These are phyloP conservation scores for Polyploca ridens DNA, from an alignment of 2,888 invertebrate species.

Conservation along the genomic window DNA sequence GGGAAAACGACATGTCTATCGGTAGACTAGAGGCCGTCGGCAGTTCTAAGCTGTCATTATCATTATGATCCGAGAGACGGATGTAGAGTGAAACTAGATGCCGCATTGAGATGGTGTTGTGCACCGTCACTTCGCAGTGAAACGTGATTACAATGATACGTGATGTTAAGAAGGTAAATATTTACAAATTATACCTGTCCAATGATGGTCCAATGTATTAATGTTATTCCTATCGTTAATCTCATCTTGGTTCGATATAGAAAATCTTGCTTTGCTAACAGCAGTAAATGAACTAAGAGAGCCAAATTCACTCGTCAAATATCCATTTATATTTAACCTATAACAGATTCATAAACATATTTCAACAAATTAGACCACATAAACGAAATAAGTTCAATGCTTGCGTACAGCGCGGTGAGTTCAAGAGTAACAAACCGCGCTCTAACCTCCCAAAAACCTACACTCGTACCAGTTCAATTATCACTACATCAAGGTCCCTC, in stretches of 20 bases:
- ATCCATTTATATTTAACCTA: too few relatives aligned
- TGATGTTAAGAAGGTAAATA: neutral
- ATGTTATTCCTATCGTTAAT: neutral
- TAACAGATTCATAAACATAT: too few relatives aligned
- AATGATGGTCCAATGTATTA: too few relatives aligned
- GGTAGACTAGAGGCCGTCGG: conserved; percentile 46
- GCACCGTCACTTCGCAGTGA: conserved; percentile 1
- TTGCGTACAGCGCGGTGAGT: too few relatives aligned
- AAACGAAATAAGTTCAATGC: neutral
- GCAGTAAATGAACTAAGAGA: too few relatives aligned
- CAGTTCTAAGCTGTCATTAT: conserved; percentile 62
- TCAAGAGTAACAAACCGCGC: neutral
- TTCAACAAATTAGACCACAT: neutral
- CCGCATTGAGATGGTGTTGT: conserved; percentile 29
- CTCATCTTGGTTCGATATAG: neutral
- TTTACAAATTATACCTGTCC: neutral
- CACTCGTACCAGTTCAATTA: conserved; percentile 40
- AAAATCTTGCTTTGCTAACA: too few relatives aligned
- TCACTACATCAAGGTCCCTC: conserved; percentile 39
- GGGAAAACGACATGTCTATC: conserved; percentile 78
- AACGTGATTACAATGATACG: neutral
- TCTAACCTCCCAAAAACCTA: neutral
- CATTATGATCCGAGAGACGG: conserved; percentile 40
- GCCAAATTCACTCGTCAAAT: too few relatives aligned
- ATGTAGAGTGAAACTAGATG: conserved; percentile 56